Conservation (phyloP, 2,113 vertebrate species). For the Brienomyrus longianalis region DNA sequence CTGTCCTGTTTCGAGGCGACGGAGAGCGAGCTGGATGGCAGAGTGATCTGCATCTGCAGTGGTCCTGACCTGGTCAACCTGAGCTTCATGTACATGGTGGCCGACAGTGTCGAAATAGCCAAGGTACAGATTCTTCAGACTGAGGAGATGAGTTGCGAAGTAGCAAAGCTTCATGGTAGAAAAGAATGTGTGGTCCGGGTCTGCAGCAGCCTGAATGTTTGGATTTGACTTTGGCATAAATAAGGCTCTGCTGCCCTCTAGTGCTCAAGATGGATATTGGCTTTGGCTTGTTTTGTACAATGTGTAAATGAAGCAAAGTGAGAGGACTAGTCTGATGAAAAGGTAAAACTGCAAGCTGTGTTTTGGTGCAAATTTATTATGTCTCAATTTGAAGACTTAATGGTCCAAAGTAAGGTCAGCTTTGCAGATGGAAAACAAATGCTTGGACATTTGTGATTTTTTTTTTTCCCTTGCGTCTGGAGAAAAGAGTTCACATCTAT, state of each 20-base stretch:
- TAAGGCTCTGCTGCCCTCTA: neutral
- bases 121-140: conserved; percentile 61
- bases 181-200: neutral
- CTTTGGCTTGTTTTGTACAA: neutral
- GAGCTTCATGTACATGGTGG: conserved; percentile 92
- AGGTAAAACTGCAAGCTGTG: neutral
- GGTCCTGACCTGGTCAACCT: conserved; percentile 95
- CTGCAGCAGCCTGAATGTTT: neutral
- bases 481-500: neutral
- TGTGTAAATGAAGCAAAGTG: neutral
- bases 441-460: neutral
- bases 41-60: conserved; percentile 89
- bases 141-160: neutral
- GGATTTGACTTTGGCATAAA: neutral
- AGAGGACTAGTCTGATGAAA: neutral
- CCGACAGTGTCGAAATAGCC: conserved; percentile 79
- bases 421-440: neutral
- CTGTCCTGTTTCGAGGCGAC: conserved; percentile 79
- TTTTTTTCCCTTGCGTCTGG: neutral
- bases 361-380: neutral
- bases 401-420: neutral
- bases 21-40: conserved; percentile 86
- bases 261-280: neutral
- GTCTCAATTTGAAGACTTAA: neutral
- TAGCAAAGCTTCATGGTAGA: neutral